phyloP scores from a whole-genome alignment of 2,888 invertebrate species.

The Troilus luridus region DNA sequence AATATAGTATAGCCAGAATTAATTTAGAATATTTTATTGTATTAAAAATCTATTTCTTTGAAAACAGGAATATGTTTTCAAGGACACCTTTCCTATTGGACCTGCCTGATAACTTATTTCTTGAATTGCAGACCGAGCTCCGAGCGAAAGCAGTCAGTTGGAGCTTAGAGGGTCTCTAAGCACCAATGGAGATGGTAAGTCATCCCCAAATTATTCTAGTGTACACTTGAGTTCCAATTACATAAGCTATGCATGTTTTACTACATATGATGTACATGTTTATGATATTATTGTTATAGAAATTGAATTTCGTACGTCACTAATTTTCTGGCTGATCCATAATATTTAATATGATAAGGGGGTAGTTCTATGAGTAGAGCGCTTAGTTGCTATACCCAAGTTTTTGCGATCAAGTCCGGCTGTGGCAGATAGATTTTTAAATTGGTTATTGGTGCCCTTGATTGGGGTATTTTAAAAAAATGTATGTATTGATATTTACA shows the following conservation, averaged over 20 bases:
- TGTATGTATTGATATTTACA: too few species aligned
- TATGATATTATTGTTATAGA: background rate
- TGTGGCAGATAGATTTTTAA: too few species aligned
- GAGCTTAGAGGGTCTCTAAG: conserved; percentile 82
- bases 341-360: too few species aligned
- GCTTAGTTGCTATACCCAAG: too few species aligned
- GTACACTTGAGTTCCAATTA: background rate
- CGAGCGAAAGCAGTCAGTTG: conserved; percentile 79
- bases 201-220: conserved; percentile 49
- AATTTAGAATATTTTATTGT: background rate
- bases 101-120: conserved; percentile 1
- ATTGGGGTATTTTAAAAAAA: too few species aligned
- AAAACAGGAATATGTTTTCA: conserved; percentile 11
- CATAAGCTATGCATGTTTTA: background rate
- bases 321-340: too few species aligned
- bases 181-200: conserved; percentile 87
- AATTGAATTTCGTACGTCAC: too few species aligned
- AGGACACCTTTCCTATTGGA: background rate
- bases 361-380: too few species aligned
- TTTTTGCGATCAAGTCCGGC: too few species aligned
- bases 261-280: background rate
- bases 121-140: conserved; percentile 75
- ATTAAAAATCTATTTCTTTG: background rate
- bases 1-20: background rate
- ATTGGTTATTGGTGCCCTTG: too few species aligned